Conservation (phyloP, 1,140 invertebrate species). For the Muscidifurax raptorellus region DNA sequence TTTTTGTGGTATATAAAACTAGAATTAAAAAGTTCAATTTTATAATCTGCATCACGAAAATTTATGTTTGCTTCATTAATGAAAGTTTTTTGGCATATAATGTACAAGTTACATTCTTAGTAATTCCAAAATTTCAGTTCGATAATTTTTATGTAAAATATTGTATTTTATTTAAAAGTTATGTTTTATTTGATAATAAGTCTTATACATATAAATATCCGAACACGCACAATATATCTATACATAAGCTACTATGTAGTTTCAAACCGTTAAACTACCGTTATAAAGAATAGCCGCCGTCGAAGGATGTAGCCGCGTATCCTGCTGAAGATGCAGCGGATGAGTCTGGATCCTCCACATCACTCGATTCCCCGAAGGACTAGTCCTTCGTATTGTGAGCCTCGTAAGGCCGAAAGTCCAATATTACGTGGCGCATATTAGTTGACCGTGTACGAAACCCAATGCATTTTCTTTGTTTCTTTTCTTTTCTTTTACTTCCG, state of each 20-base stretch:
- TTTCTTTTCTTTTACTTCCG: background rate
- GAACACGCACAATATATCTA: too few species aligned
- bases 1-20: too few species aligned
- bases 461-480: background rate
- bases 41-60: too few species aligned
- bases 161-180: too few species aligned
- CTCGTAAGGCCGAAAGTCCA: slow-evolving; percentile 46
- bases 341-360: slow-evolving; percentile 74
- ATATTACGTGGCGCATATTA: slow-evolving; percentile 48
- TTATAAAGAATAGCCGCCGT: slow-evolving; percentile 71
- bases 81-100: too few species aligned
- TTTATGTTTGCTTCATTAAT: too few species aligned
- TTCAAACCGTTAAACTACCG: slow-evolving; percentile 56
- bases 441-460: background rate
- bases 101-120: too few species aligned
- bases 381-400: slow-evolving; percentile 58
- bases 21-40: too few species aligned
- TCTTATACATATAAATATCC: too few species aligned
- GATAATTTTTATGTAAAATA: too few species aligned
- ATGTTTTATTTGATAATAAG: too few species aligned
- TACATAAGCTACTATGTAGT: background rate
- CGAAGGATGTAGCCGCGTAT: slow-evolving; percentile 69
- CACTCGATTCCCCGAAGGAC: slow-evolving; percentile 58
- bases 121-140: too few species aligned
- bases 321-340: slow-evolving; percentile 70